These are phyloP conservation scores for Lindbergichthys nudifrons DNA, from an alignment of 2,797 vertebrate genomes.

Conservation along the genomic window DNA sequence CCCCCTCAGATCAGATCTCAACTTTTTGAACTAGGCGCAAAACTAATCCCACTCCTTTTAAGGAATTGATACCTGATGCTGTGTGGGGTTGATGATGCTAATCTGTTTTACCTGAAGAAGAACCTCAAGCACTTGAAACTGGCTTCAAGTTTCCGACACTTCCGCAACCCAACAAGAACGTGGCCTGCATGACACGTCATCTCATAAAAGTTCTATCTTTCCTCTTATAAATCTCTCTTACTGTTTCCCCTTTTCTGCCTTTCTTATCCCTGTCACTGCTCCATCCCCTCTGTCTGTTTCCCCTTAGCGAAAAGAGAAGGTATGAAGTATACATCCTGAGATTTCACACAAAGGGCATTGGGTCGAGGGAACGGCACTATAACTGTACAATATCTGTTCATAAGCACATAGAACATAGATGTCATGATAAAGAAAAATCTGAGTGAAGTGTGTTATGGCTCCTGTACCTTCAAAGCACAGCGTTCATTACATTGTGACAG, in stretches of 20 bases:
- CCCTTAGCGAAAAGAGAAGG: constrained; percentile 49
- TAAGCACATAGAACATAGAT: constrained; percentile 55
- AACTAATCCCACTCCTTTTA: constrained; percentile 1
- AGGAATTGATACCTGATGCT: constrained; percentile 26
- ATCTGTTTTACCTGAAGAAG: constrained; percentile 32
- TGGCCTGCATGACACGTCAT: constrained; percentile 36
- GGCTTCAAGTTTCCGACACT: constrained; percentile 33
- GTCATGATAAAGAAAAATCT: constrained; percentile 44
- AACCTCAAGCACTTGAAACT: constrained; percentile 43
- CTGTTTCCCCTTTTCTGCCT: constrained; percentile 24
- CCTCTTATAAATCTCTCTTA: constrained; percentile 33
- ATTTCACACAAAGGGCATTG: constrained; percentile 66
- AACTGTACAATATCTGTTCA: constrained; percentile 59
- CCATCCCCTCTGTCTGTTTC: constrained; percentile 29
- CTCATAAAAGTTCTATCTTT: constrained; percentile 29
- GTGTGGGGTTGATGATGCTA: constrained; percentile 18
- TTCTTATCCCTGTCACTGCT: constrained; percentile 38
- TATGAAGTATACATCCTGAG: constrained; percentile 74
- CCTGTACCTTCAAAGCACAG: constrained; percentile 63
- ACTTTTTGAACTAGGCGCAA: background rate
- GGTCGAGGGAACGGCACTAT: constrained; percentile 44
- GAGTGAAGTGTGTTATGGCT: constrained; percentile 65
- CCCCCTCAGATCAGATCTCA: constrained; percentile 27
- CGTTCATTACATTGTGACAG: constrained; percentile 53
- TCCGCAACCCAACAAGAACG: constrained; percentile 31